phyloP scores from a whole-genome alignment of 2,888 invertebrate genomes.

The Euplagia quadripunctaria region DNA sequence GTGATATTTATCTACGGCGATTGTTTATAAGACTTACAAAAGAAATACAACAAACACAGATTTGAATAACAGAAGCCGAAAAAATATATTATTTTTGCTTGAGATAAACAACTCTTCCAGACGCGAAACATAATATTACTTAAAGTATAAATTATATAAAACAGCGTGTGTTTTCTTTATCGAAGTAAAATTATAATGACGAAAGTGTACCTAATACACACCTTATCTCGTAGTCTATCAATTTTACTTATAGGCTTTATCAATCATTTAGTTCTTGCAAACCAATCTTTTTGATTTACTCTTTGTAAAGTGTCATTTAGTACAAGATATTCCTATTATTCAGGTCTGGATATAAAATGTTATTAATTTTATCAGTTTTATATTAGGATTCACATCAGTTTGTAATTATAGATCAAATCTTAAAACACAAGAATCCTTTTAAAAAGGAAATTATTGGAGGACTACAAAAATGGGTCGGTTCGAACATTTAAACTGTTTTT shows the following conservation, averaged over 20 bases:
- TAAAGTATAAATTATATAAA: slow-evolving; percentile 40
- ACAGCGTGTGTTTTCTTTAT: slow-evolving; percentile 34
- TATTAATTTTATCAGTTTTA: too few species aligned
- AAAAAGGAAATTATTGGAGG: too few species aligned
- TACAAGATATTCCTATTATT: too few species aligned
- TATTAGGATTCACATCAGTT: too few species aligned
- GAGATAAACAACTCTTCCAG: slow-evolving; percentile 30
- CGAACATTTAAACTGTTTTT: too few species aligned
- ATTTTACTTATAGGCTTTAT: neutral
- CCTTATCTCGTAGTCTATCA: neutral
- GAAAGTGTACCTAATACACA: slow-evolving; percentile 19
- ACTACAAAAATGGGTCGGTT: too few species aligned
- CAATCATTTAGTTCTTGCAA: neutral
- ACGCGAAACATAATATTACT: slow-evolving; percentile 22
- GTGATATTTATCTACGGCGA: slow-evolving; percentile 2
- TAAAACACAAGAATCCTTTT: too few species aligned
- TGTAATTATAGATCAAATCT: too few species aligned
- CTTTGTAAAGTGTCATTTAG: neutral
- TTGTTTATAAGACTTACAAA: slow-evolving; percentile 20
- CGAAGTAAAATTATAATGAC: slow-evolving; percentile 27
- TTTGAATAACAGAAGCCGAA: slow-evolving; percentile 31
- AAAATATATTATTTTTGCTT: slow-evolving; percentile 32
- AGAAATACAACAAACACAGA: slow-evolving; percentile 27
- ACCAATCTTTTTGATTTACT: neutral
- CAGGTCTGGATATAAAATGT: too few species aligned